phyloP scores from a whole-genome alignment of 2,797 vertebrate genomes.

The Chloroceryle inda region DNA sequence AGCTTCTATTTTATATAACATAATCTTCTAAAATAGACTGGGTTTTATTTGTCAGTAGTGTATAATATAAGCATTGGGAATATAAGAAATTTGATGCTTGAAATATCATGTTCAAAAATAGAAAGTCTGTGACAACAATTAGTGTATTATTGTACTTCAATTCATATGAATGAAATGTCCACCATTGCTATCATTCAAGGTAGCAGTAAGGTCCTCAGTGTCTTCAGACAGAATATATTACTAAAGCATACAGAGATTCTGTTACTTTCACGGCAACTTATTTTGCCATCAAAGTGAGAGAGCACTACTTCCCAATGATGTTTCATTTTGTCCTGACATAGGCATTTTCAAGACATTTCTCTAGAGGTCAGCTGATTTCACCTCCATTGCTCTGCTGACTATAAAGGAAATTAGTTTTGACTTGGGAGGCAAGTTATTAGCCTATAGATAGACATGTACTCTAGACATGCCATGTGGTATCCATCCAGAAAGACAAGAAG shows the following conservation, averaged over 20 bases:
- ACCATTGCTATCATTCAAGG: neutral
- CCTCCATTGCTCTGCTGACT: neutral
- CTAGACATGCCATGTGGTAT: neutral
- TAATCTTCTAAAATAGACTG: neutral
- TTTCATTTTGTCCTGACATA: neutral
- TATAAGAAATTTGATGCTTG: neutral
- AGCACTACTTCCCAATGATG: fast-evolving
- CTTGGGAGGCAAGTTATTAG: neutral
- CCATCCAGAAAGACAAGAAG: neutral
- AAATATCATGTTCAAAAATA: neutral
- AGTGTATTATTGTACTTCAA: neutral
- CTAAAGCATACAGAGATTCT: neutral
- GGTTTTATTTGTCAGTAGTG: neutral
- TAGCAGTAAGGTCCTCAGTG: neutral
- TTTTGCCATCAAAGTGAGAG: neutral
- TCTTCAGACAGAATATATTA: neutral
- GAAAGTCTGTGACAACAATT: neutral
- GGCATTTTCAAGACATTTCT: neutral
- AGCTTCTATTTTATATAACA: neutral
- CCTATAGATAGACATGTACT: neutral
- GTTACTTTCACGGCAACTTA: neutral
- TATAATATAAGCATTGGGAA: neutral
- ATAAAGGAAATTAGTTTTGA: neutral
- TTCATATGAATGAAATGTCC: neutral
- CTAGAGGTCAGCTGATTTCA: neutral